Evolutionary conservation across 2,888 invertebrate genomes (phyloP), one percentile per base, ranked within the genome.

Genomic region (Oscheius sp.): DNA sequence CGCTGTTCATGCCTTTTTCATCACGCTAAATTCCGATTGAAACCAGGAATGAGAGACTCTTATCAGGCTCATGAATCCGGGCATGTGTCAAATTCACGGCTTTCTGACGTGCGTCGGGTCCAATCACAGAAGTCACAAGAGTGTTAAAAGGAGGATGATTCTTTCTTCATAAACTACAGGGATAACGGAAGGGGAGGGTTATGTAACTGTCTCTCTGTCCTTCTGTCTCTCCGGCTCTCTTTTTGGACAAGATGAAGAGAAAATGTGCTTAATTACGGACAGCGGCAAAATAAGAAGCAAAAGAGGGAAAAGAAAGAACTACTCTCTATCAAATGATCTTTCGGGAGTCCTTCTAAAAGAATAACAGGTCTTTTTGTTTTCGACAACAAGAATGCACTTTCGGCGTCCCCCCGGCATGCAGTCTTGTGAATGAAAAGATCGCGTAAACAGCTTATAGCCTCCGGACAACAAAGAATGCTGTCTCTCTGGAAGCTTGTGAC

Each of bases 51-150:
- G 11, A 29, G 21, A 58, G 33, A 13, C 33, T 10, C 60, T 35
- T n/a, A 11, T 37, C n/a, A 21, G 33, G 58, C 42, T 42, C 42
- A 58, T 11, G 29, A 58, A 58, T n/a, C 35, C 60, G 9, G 60
- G 60, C 33, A 60, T 60, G 60, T 60, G 60, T 11, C 60, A 60
- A 33, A 33, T 35, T 60, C n/a, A 60, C 60, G 60, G 35, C 60
- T 60, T 60, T 60, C 35, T 60, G 60, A 60, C 60, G 60, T 60
- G 10, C 35, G 60, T 60, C 35, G 32, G 60, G 60, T 35, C 60
- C 33, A 10, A n/a, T 33, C 35, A 53, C 11, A 42, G 7, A 42
- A 42, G 7, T 42, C 21, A 21, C 21, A 21, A 21, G 21, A 21
- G 21, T 21, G 21, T 21, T 21, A 21, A 21, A 21, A 21, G 21